Evolutionary conservation across 2,797 vertebrate species (phyloP).

Genomic region (Ispidina lecontei): DNA sequence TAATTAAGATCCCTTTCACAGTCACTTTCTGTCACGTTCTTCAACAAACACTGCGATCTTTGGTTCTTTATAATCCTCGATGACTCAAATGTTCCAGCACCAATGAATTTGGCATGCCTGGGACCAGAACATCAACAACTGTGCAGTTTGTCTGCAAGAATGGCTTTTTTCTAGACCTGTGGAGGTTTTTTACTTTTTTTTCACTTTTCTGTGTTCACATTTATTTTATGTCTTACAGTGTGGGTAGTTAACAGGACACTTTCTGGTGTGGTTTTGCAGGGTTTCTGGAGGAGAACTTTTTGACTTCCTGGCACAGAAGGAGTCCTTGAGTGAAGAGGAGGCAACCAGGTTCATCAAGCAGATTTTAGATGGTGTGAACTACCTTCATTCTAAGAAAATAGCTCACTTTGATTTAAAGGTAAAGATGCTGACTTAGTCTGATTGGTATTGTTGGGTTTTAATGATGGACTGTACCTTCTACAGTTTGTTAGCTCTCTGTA

Average conservation of each 20-base stretch:
- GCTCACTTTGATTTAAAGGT: constrained; percentile 98
- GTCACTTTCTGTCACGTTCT: no score
- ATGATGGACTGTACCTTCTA: background rate
- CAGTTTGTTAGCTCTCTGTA: background rate
- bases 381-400: constrained; percentile 92
- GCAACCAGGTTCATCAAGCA: constrained; percentile 97
- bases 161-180: background rate
- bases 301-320: constrained; percentile 94
- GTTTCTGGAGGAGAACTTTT: constrained; percentile 94
- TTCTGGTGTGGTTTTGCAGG: constrained; percentile 71
- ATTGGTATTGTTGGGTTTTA: background rate
- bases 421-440: constrained; percentile 8
- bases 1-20: background rate
- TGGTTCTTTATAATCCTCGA: background rate
- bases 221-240: background rate
- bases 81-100: background rate
- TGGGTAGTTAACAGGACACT: background rate
- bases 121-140: background rate
- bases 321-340: constrained; percentile 95
- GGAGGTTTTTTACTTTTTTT: background rate
- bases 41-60: background rate
- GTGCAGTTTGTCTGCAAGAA: background rate
- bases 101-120: background rate
- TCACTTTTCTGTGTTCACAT: background rate
- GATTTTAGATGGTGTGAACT: constrained; percentile 93